Evolutionary conservation across 2,797 vertebrate genomes (phyloP), one percentile per base, ranked within the genome.

Genomic region (Okamejei kenojei): DNA sequence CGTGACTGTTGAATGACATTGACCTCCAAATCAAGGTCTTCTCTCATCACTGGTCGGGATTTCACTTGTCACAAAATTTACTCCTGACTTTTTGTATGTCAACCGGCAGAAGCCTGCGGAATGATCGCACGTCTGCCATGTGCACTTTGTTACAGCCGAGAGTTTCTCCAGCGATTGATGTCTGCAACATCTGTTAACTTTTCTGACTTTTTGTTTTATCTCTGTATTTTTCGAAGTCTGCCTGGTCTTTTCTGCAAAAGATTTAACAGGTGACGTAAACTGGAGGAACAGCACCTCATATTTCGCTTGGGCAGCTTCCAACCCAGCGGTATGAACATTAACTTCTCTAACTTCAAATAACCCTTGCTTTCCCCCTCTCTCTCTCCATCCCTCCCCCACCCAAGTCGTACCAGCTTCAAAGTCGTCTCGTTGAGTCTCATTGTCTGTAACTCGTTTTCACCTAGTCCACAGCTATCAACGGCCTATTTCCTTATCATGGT

Each of bases 21-120:
- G 61, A 65, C 61, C 84, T 32, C n/a, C 17, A 84, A 63, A 88
- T 88, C 84, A 88, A 65, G 61, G 84, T 88, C 81, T 65, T 65
- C 61, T 63, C 29, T 88, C 17, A 32, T 21, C 61, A 9, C 58
- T 32, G 61, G 29, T 65, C 35, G 61, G 8, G 13, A 88, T n/a
- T 26, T 82, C 10, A 84, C 26, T 84, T 84, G 58, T 29, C 54
- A n/a, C 81, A 63, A 61, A 61, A 61, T 81, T 84, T 84, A 11
- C 81, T n/a, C 45, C 29, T 84, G 58, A 6, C 10, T 61, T 61
- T 13, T 15, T 19, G 35, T 15, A 32, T 13, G 15, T 32, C 84
- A 65, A 88, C 17, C 19, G 13, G 84, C 58, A 32, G 29, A 88
- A 2, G 15, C 63, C 32, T 63, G 29, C 32, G 61, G 61, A 88